Evolutionary conservation across 2,113 vertebrate species (phyloP), one percentile per base, ranked within the genome.

Genomic region (Gasterosteus aculeatus): DNA sequence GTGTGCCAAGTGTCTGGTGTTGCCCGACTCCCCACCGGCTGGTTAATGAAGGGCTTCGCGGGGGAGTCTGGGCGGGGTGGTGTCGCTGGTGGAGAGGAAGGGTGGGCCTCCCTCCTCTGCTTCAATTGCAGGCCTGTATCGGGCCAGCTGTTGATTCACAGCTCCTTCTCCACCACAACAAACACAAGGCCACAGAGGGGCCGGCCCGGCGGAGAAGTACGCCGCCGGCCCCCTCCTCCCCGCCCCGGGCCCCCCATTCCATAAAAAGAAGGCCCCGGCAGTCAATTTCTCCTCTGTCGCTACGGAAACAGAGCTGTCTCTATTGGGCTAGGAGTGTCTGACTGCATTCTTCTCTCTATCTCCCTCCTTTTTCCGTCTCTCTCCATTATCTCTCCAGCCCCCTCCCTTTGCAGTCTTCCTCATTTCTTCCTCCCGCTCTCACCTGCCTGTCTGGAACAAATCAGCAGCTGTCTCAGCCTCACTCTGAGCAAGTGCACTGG

Each of bases 1-100:
- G 88, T 90, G 91, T 93, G 93, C 94, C 93, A 95, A 92, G 91
- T 91, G 91, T 93, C 92, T 93, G 89, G 87, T 85, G 84, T 84
- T 89, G 90, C 87, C 88, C 76, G 74, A 88, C 88, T 84, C 92
- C 91, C 92, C 89, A 89, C 90, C 78, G 88, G 83, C 86, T 92
- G 88, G 87, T 90, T 92, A 94, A 94, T 93, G 93, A 93, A 93
- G 91, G 90, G 91, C 85, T 91, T 92, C 47, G 59, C 60, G 58
- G 89, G 90, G 88, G 84, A 83, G 82, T 83, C 46, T 51, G 82
- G 86, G 78, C 42, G 73, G 84, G 76, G 82, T 75, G 67, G 81
- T 31, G 72, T 79, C 31, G 78, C 77, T 22, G 73, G 41, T 16
- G 42, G 72, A 11, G 58, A 9, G 60, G 38, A 10, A 74, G 83